Conservation (phyloP, 2,113 vertebrate species). For the Calyptomena viridis region DNA sequence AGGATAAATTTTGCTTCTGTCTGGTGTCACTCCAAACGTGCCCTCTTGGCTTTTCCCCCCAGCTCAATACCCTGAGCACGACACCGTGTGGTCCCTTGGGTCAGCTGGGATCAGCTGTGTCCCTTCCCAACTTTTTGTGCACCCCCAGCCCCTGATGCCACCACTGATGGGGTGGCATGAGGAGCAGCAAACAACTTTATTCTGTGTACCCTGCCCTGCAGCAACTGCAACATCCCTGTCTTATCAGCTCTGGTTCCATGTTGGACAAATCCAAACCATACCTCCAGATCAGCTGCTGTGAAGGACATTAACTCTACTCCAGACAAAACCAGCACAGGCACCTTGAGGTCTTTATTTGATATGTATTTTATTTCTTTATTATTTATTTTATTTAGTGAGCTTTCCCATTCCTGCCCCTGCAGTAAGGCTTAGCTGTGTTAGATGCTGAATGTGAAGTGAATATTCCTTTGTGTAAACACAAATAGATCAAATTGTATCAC, state of each 20-base stretch:
- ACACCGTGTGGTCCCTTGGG: neutral
- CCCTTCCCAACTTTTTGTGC: neutral
- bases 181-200: neutral
- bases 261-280: neutral
- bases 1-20: neutral
- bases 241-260: neutral
- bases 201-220: neutral
- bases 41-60: neutral
- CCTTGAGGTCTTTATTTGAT: conserved; percentile 7
- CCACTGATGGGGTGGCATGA: neutral
- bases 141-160: neutral
- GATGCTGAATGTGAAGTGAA: conserved; percentile 35
- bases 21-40: neutral
- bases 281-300: neutral
- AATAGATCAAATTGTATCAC: neutral
- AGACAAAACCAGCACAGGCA: neutral
- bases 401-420: neutral
- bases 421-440: neutral
- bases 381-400: neutral
- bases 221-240: neutral
- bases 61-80: neutral
- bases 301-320: neutral
- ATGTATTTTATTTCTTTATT: too few relatives aligned
- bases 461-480: conserved; percentile 24
- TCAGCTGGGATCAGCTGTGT: neutral